Evolutionary conservation across 2,888 invertebrate species (phyloP), one percentile per base, ranked within the genome.

Genomic region (Aphodius sticticus): DNA sequence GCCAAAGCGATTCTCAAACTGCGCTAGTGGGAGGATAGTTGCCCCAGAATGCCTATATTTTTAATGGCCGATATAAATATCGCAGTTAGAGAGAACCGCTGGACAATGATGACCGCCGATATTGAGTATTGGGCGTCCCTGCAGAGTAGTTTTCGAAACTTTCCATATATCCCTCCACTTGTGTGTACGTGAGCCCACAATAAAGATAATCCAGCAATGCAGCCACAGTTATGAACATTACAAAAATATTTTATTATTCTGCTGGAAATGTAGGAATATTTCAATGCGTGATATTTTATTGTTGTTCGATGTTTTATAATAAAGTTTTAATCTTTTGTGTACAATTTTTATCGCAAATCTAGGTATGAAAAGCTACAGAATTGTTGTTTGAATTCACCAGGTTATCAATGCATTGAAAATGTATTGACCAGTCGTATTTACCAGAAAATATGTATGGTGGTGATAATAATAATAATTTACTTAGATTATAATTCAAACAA

Each of bases 1-100:
- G 53, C 4, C 53, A 5, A 53, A 53, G 12, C 53, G 12, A 53
- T 53, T 12, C 53, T 1, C 53, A 53, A 53, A 53, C 53, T 53
- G 53, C 53, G 53, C 53, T 53, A 53, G 53, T 9, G 53, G 12
- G 38, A 38, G 38, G 53, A 53, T 53, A 53, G 9, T 12, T 9
- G 53, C 9, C 53, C 53, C 53, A 53, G 53, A 53, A 53, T 53
- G 12, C 53, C 53, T 53, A 53, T 53, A 53, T 53, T 53, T 53
- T 53, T 53, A 53, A 53, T 53, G 53, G 53, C 53, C 53, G 53
- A 53, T 53, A 53, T 53, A 53, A 53, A 53, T 53, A 53, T 53
- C 53, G 53, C 53, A 53, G 53, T 53, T 53, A 53, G 53, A 53
- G 53, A 5, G 9, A 12, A 12, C 12, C 53, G 12, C 53, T 12